These are phyloP conservation scores for Metellina segmentata DNA, from an alignment of 2,888 invertebrate genomes.

Conservation along the genomic window DNA sequence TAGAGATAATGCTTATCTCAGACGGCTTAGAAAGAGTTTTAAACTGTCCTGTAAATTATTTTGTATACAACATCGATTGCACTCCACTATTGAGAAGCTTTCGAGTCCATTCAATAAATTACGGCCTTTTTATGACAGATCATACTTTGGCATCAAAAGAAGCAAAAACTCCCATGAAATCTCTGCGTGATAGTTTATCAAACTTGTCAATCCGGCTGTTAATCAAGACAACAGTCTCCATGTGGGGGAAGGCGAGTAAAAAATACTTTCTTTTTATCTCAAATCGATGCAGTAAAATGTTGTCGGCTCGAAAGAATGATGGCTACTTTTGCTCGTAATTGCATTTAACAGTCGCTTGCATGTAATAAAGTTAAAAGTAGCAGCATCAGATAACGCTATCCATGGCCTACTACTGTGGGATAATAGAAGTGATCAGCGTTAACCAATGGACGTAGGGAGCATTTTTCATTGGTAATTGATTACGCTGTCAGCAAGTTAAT, in stretches of 20 bases:
- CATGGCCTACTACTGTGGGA: slow-evolving; percentile 34
- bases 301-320: slow-evolving; percentile 39
- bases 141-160: background rate
- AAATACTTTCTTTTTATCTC: slow-evolving; percentile 12
- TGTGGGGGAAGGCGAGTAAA: slow-evolving; percentile 26
- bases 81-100: too few relatives aligned
- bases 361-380: slow-evolving; percentile 52
- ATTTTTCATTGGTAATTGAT: slow-evolving; percentile 67
- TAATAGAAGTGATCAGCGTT: slow-evolving; percentile 53
- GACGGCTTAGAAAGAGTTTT: too few relatives aligned
- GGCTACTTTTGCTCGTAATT: slow-evolving; percentile 51
- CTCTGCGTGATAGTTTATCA: background rate
- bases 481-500: slow-evolving; percentile 46
- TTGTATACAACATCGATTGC: too few relatives aligned
- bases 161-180: background rate
- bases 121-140: background rate
- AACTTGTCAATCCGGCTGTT: slow-evolving; percentile 13
- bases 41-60: too few relatives aligned
- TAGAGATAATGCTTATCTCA: too few relatives aligned
- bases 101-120: too few relatives aligned
- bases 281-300: slow-evolving; percentile 51
- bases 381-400: slow-evolving; percentile 51
- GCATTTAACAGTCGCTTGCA: slow-evolving; percentile 56
- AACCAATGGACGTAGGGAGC: slow-evolving; percentile 24
- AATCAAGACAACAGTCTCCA: slow-evolving; percentile 60